Conservation (phyloP, 2,888 invertebrate genomes). For the Drosophila histrio region DNA sequence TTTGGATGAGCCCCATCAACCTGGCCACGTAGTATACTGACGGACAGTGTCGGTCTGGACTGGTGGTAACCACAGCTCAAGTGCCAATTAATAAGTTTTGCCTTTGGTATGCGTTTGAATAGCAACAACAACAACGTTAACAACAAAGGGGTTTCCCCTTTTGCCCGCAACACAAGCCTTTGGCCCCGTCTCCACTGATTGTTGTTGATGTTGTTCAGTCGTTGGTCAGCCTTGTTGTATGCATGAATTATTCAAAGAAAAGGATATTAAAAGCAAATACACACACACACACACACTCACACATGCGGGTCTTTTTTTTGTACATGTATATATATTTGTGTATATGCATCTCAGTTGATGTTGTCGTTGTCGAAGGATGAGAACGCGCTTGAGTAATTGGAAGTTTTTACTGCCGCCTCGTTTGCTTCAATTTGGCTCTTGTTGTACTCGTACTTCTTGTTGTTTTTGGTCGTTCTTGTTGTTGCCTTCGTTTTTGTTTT, state of each 20-base stretch:
- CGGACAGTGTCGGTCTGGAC: slow-evolving; percentile 22
- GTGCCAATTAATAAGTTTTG: slow-evolving; percentile 78
- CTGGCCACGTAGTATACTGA: not conserved
- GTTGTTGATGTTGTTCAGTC: slow-evolving; percentile 53
- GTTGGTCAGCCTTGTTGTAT: slow-evolving; percentile 62
- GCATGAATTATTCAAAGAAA: slow-evolving; percentile 78
- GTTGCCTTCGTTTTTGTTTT: slow-evolving; percentile 11
- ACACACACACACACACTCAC: slow-evolving; percentile 10
- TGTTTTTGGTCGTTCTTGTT: slow-evolving; percentile 22
- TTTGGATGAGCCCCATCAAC: slow-evolving; percentile 37
- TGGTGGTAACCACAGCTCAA: slow-evolving; percentile 65
- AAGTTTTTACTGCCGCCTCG: slow-evolving; percentile 79
- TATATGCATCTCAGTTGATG: slow-evolving; percentile 34
- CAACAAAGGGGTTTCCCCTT: slow-evolving; percentile 39
- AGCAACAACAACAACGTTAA: slow-evolving; percentile 17
- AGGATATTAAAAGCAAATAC: slow-evolving; percentile 73
- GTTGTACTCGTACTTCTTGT: slow-evolving; percentile 27
- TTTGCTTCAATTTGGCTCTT: slow-evolving; percentile 67
- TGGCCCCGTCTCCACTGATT: slow-evolving; percentile 34
- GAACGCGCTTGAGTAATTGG: slow-evolving; percentile 73
- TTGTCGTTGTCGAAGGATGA: slow-evolving; percentile 35
- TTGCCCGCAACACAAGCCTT: slow-evolving; percentile 46
- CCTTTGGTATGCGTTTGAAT: slow-evolving; percentile 63
- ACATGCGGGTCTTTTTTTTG: not conserved
- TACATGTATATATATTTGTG: slow-evolving; percentile 3